A percentile compares a stretch with the other conserved stretches of the same genome.
These are phyloP conservation scores for Arenicola marina DNA, from an alignment of 2,888 invertebrate genomes.

Conservation along the genomic window DNA sequence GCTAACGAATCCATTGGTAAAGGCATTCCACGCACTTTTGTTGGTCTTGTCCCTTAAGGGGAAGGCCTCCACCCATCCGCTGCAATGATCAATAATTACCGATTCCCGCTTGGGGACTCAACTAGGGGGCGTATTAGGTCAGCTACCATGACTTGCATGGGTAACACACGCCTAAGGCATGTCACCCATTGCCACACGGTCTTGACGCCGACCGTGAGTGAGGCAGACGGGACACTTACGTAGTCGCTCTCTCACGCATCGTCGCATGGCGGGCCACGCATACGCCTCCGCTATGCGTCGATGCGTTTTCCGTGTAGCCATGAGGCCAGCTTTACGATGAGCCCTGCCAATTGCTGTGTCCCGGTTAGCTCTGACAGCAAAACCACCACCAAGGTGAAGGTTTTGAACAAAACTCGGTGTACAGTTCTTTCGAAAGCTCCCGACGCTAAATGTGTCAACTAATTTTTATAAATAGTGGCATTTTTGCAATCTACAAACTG, in stretches of 20 bases:
- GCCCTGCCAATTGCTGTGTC: conserved; percentile 1
- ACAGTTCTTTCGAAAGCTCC: no score
- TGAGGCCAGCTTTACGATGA: conserved; percentile 13
- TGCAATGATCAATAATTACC: conserved; percentile 9
- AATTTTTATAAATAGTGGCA: no score
- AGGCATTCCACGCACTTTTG: background rate
- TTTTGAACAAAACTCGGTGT: no score
- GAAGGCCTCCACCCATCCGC: conserved; percentile 10
- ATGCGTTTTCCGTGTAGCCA: conserved; percentile 1
- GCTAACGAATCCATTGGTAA: conserved; percentile 6
- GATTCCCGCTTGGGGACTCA: conserved; percentile 1
- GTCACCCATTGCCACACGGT: conserved; percentile 2
- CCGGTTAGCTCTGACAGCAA: no score
- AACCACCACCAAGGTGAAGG: no score
- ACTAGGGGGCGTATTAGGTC: conserved; percentile 15
- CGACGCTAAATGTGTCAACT: no score
- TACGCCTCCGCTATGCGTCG: conserved; percentile 5
- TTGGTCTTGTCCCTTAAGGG: conserved; percentile 10
- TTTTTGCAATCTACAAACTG: no score
- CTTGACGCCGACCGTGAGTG: conserved; percentile 1
- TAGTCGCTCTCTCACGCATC: background rate
- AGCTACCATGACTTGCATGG: conserved; percentile 2
- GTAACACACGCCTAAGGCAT: conserved; percentile 7
- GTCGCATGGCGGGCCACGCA: conserved; percentile 14
- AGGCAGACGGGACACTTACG: conserved; percentile 5